These are phyloP conservation scores for Pitta sordida DNA, from an alignment of 2,113 vertebrate genomes.

Conservation along the genomic window DNA sequence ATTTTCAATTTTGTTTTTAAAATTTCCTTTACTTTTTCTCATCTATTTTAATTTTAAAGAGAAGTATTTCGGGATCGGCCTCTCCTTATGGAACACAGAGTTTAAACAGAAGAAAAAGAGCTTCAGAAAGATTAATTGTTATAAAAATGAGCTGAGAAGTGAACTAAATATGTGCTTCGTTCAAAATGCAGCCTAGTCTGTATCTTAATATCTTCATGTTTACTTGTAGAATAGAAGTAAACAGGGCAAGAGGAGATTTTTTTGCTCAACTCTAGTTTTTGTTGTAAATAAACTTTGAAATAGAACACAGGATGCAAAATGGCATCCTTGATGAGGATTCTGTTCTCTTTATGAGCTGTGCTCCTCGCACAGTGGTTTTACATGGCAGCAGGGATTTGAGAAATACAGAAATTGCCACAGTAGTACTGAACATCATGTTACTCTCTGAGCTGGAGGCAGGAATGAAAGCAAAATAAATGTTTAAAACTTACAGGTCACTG, in stretches of 20 bases:
- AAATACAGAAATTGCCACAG: background rate
- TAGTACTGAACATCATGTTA: background rate
- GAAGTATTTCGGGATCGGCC: background rate
- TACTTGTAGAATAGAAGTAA: background rate
- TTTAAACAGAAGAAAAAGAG: background rate
- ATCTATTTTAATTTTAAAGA: background rate
- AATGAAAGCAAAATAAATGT: background rate
- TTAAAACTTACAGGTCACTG: background rate
- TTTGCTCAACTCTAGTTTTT: background rate
- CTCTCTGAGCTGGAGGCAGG: background rate
- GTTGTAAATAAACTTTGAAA: background rate
- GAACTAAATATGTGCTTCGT: accelerated
- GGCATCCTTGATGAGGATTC: background rate
- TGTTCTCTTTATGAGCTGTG: background rate
- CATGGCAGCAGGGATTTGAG: background rate
- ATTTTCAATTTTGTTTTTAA: too few relatives aligned
- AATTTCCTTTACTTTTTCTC: background rate
- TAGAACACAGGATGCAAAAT: background rate
- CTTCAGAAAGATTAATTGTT: background rate
- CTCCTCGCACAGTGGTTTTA: background rate
- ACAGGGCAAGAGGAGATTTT: background rate
- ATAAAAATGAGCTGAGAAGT: background rate
- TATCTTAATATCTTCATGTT: background rate
- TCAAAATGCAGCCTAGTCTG: background rate
- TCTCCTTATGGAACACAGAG: background rate